Conservation (phyloP, 1,140 invertebrate species). For the Zaprionus camerounensis region DNA sequence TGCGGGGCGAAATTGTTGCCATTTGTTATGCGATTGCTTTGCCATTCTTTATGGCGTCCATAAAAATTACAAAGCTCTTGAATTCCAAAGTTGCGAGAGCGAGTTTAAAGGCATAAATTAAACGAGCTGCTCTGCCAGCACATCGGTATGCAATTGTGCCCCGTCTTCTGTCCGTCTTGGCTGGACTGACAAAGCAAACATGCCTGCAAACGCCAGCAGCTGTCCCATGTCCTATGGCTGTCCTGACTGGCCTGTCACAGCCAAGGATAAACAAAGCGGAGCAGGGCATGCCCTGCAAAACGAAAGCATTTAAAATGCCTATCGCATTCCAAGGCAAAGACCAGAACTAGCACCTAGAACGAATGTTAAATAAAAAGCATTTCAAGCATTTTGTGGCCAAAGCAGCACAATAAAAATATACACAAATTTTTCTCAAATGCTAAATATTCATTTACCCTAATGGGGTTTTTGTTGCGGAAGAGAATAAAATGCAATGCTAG, state of each 20-base stretch:
- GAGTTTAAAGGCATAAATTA: constrained; percentile 76
- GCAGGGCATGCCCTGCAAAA: constrained; percentile 45
- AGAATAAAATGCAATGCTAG: constrained; percentile 19
- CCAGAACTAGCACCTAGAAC: constrained; percentile 14
- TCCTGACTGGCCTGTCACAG: constrained; percentile 30
- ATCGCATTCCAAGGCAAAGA: constrained; percentile 60
- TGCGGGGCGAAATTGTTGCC: constrained; percentile 76
- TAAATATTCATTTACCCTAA: constrained; percentile 50
- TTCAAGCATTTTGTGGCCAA: constrained; percentile 62
- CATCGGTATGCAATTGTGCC: constrained; percentile 17
- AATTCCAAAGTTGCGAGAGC: constrained; percentile 57
- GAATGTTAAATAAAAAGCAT: constrained; percentile 56
- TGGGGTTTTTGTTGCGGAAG: constrained; percentile 59
- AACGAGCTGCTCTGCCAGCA: constrained; percentile 34
- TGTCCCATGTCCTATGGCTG: constrained; percentile 25
- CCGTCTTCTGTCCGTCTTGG: not conserved
- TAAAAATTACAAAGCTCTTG: constrained; percentile 62
- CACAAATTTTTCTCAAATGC: constrained; percentile 42
- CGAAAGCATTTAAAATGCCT: constrained; percentile 68
- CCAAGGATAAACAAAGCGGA: constrained; percentile 35
- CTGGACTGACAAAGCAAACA: constrained; percentile 61
- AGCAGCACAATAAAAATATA: constrained; percentile 6
- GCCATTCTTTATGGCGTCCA: constrained; percentile 52
- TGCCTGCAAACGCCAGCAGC: constrained; percentile 55
- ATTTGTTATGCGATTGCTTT: constrained; percentile 77